Evolutionary conservation across 2,113 vertebrate species (phyloP), one percentile per base, ranked within the genome.

Genomic region (Zeus faber): DNA sequence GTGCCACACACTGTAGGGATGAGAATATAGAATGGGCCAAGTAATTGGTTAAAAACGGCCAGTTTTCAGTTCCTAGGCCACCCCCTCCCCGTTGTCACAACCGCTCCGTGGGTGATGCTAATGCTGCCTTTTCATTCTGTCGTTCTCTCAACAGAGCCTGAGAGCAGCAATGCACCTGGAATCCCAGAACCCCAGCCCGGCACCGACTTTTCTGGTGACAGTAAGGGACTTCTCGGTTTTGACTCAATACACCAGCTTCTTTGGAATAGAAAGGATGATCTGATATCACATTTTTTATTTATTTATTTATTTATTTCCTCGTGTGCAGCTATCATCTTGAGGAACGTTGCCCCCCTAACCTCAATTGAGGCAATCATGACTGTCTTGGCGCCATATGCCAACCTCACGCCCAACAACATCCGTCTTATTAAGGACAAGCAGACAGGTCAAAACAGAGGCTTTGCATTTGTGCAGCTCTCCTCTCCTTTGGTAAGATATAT

Each of bases 371-470:
- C 94, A 70, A 97, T 99, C 65, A 92, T 99, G 90, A 87, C 91
- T 14, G 91, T 92, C 0, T 77, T 99, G 59, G 93, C 95, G 59
- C 97, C 97, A 0, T 99, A 98, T n/a, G 97, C 95, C 0, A 98
- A 96, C 63, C 89, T 99, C 56, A 93, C 94, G 27, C 88, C 96
- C 5, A 94, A 93, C 84, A 99, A 98, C 60, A 98, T 99, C 74
- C 93, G 96, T 16, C 94, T 99, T 58, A 99, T 99, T 84, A 99
- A 99, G 81, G 96, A 98, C 86, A 97, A 98, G 71, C 96, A 97
- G 81, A 99, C 96, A 0, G 95, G 98, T 53, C 95, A 98, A 65
- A 99, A 99, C 64, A 88, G 96, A 84, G 96, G 96, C 16, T 99
- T 99, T 79, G 96, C 97, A 0, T 99, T 99, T 74, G 93, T 99